These are phyloP conservation scores for Henicopernis longicauda DNA, from an alignment of 2,113 vertebrate genomes.

Conservation along the genomic window DNA sequence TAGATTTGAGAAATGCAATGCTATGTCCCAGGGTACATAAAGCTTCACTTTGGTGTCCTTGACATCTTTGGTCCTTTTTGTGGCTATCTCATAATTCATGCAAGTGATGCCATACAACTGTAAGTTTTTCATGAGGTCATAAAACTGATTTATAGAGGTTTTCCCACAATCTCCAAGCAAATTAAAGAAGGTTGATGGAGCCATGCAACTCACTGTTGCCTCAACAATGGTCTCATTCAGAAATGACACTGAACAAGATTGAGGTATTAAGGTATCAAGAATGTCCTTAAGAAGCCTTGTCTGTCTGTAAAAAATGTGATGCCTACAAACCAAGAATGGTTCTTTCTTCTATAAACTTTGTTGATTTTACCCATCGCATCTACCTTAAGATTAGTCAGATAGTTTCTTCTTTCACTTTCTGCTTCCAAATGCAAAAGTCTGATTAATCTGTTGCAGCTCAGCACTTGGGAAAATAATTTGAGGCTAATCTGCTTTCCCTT, in stretches of 20 bases:
- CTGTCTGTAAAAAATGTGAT: background rate
- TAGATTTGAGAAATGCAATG: constrained; percentile 13
- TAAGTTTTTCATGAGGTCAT: constrained; percentile 59
- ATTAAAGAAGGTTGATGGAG: constrained; percentile 65
- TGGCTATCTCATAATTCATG: constrained; percentile 60
- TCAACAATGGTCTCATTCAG: constrained; percentile 57
- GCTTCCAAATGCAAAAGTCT: background rate
- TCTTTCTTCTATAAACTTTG: background rate
- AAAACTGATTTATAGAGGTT: constrained; percentile 66
- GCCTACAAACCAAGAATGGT: background rate
- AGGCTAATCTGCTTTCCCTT: background rate
- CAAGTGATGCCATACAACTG: constrained; percentile 55
- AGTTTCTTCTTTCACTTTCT: background rate
- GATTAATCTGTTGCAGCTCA: background rate
- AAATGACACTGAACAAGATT: constrained; percentile 56
- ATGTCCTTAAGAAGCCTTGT: constrained; percentile 46
- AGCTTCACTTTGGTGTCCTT: constrained; percentile 46
- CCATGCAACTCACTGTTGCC: constrained; percentile 49
- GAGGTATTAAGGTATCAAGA: constrained; percentile 48
- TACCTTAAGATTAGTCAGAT: background rate
- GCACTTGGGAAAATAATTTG: background rate
- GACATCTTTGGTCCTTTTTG: constrained; percentile 56
- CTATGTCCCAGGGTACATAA: background rate
- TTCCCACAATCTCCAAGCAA: constrained; percentile 63
- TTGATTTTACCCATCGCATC: background rate